Base-by-base conservation (phyloP, 2,797 vertebrate genomes). In the Arnoldichthys spilopterus region DNA sequence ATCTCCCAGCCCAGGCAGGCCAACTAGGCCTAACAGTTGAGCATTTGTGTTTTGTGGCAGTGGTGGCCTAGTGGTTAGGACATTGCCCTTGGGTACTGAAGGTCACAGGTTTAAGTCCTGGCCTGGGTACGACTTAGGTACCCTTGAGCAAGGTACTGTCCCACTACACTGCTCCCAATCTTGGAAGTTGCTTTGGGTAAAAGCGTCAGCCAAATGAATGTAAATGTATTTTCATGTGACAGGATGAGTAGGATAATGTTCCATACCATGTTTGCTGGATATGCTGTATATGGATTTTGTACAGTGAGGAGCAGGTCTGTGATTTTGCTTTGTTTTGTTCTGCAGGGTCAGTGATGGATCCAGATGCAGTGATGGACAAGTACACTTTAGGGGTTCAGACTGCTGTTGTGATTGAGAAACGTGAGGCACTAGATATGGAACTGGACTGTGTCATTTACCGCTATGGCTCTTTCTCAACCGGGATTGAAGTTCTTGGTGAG, bases 391-490 rank as follows among this genome's bases (percentile, higher is more conserved):
- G 86, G 45, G 87, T 84, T 0, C 86, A 71, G 0, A 88, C 78
- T n/a, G 22, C 86, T 0, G 79, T 91, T 77, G 66, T 89, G 0
- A 85, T 95, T 62, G 91, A 87, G 43, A 96, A 95, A 86, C 90
- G 94, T 56, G 91, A 94, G 3, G 92, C 85, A 0, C 68, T 82
- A 0, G 84, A 90, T 22, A 87, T 80, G 34, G 80, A 88, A 37
- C 69, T 56, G 1, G 90, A 93, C 77, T 98, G 97, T 22, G 83
- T 96, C 61, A 93, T 97, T 8, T 98, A 97, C 80, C 96, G 96
- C 76, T 99, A 98, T 0, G 97, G 97, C 67, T 97, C 95, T 85
- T 97, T 95, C 88, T 92, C 94, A 69, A 92, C 95, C 0, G 86
- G 88, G 66, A 93, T 98, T 66, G 88, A 96, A 78, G 92, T 98